Evolutionary conservation across 2,797 vertebrate species (phyloP).

Genomic region (Esox masquinongy): DNA sequence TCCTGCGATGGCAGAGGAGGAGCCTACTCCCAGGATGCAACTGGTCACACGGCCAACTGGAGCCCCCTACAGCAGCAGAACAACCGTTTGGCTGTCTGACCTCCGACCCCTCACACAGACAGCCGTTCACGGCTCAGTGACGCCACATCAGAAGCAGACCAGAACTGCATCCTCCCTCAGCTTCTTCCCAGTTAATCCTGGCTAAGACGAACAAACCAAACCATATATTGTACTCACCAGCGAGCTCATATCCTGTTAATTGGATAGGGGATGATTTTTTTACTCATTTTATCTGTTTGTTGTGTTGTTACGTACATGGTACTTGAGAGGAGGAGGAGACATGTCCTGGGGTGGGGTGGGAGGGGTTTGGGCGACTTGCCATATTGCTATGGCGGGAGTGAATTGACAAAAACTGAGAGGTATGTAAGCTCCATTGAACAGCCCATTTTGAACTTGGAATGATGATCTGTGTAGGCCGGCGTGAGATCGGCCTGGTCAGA

Average conservation of each 20-base stretch:
- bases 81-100: constrained; percentile 80
- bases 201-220: constrained; percentile 47
- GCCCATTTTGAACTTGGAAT: constrained; percentile 14
- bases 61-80: constrained; percentile 78
- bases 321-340: constrained; percentile 46
- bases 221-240: constrained; percentile 43
- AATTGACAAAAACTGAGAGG: constrained; percentile 23
- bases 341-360: constrained; percentile 36
- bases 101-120: constrained; percentile 26
- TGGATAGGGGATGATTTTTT: constrained; percentile 44
- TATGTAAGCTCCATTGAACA: constrained; percentile 19
- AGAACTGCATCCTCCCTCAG: constrained; percentile 41
- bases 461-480: constrained; percentile 12
- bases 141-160: constrained; percentile 36
- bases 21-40: constrained; percentile 73
- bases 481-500: background rate
- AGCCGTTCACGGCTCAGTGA: constrained; percentile 41
- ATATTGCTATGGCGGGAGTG: constrained; percentile 51
- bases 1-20: constrained; percentile 60
- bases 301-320: constrained; percentile 48
- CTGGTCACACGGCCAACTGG: constrained; percentile 75
- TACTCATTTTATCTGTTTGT: constrained; percentile 30
- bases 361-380: constrained; percentile 24
- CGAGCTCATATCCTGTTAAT: constrained; percentile 53
- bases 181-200: constrained; percentile 35